Conservation (phyloP, 2,113 vertebrate species). For the Ranitomeya variabilis region DNA sequence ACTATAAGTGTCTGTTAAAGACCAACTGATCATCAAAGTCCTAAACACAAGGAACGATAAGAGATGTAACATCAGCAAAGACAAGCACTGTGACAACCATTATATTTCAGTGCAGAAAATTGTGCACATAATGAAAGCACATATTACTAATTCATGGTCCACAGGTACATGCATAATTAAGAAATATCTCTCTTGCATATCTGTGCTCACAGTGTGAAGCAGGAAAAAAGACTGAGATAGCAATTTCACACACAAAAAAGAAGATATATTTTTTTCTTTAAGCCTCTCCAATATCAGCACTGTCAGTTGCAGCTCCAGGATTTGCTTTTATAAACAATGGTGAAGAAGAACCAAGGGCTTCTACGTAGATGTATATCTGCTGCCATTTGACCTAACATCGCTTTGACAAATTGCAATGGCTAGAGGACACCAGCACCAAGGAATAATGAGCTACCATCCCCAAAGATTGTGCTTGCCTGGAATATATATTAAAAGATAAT, state of each 20-base stretch:
- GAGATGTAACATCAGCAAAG: not conserved
- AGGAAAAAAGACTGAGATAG: not conserved
- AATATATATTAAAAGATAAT: conserved; percentile 32
- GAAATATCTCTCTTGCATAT: conserved; percentile 7
- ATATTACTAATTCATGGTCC: conserved; percentile 24
- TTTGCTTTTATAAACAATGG: conserved; percentile 8
- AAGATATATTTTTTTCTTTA: not conserved
- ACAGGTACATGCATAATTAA: conserved; percentile 27
- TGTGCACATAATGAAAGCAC: conserved; percentile 17
- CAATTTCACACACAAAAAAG: not conserved
- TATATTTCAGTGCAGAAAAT: conserved; percentile 11
- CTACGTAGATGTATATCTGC: not conserved
- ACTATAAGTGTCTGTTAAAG: not conserved
- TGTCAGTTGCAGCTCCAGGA: not conserved
- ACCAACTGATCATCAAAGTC: not conserved
- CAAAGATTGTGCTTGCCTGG: conserved; percentile 22
- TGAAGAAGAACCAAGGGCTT: conserved; percentile 8
- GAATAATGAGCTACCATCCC: conserved; percentile 19
- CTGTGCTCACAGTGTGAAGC: not conserved
- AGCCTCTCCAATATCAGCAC: not conserved
- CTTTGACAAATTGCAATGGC: conserved; percentile 21
- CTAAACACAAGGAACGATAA: not conserved
- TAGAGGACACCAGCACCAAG: conserved; percentile 7
- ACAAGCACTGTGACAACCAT: not conserved
- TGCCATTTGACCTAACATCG: conserved; percentile 15